Conservation (phyloP, 2,113 vertebrate genomes). For the Hippocampus guttulatus region DNA sequence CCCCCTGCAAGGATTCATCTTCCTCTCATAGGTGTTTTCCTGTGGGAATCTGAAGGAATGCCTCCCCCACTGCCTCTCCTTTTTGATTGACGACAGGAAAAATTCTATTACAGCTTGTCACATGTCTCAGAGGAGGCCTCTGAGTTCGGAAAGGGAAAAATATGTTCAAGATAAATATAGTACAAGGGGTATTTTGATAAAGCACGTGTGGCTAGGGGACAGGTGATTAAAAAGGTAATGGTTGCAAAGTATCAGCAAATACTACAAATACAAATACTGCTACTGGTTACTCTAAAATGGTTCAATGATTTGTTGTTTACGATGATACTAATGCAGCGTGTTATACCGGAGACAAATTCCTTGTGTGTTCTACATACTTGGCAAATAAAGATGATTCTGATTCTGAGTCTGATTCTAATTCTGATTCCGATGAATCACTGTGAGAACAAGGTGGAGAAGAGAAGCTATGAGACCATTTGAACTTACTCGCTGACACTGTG, state of each 20-base stretch:
- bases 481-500: constrained; percentile 15
- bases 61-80: constrained; percentile 55
- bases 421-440: constrained; percentile 60
- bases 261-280: too few species aligned
- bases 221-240: constrained; percentile 55
- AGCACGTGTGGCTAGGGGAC: constrained; percentile 36
- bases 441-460: constrained; percentile 27
- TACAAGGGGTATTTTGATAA: constrained; percentile 51
- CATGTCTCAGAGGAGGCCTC: constrained; percentile 42
- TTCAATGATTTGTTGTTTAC: too few species aligned
- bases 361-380: too few species aligned
- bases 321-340: too few species aligned
- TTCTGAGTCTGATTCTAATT: too few species aligned
- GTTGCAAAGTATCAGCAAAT: constrained; percentile 49
- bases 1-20: constrained; percentile 21
- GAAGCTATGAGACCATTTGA: constrained; percentile 34
- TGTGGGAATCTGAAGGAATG: constrained; percentile 50
- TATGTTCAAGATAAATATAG: constrained; percentile 44
- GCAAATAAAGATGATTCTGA: too few species aligned
- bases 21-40: constrained; percentile 43
- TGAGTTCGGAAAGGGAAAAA: constrained; percentile 15
- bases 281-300: too few species aligned
- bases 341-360: too few species aligned
- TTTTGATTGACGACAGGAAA: constrained; percentile 53
- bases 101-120: constrained; percentile 64